Evolutionary conservation across 2,888 invertebrate species (phyloP).

Genomic region (Heliothis peltigera): DNA sequence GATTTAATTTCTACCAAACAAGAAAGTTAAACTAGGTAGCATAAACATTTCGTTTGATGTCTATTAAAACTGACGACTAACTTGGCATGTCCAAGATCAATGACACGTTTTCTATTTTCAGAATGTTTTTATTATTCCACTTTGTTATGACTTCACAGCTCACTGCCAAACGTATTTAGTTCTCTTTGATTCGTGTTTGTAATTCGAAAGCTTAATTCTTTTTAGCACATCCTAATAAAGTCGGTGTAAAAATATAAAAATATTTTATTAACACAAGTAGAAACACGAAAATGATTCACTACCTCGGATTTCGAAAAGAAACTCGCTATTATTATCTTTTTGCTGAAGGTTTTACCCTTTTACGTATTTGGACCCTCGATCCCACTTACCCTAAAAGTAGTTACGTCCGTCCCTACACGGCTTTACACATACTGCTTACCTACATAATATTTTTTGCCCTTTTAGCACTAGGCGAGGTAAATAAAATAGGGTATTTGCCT

Average conservation of each 20-base stretch:
- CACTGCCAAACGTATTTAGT: conserved; percentile 14
- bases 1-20: conserved; percentile 41
- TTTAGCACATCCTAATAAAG: conserved; percentile 10
- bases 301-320: conserved; percentile 36
- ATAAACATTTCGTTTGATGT: conserved; percentile 42
- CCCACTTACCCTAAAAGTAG: conserved; percentile 51
- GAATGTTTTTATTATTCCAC: conserved; percentile 35
- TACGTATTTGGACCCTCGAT: conserved; percentile 47
- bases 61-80: conserved; percentile 25
- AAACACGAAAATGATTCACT: conserved; percentile 36
- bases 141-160: conserved; percentile 36
- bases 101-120: conserved; percentile 41
- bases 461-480: conserved; percentile 43
- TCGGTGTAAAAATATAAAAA: conserved; percentile 20
- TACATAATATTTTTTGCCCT: conserved; percentile 42
- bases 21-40: conserved; percentile 22
- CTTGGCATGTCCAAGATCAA: conserved; percentile 45
- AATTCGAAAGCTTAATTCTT: conserved; percentile 26
- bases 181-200: conserved; percentile 25
- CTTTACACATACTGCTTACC: conserved; percentile 39
- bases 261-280: conserved; percentile 18
- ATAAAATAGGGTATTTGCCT: too few relatives aligned
- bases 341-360: conserved; percentile 46
- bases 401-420: conserved; percentile 36
- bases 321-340: conserved; percentile 45